Base-by-base conservation (phyloP, 2,113 vertebrate species). In the Grallaria varia region DNA sequence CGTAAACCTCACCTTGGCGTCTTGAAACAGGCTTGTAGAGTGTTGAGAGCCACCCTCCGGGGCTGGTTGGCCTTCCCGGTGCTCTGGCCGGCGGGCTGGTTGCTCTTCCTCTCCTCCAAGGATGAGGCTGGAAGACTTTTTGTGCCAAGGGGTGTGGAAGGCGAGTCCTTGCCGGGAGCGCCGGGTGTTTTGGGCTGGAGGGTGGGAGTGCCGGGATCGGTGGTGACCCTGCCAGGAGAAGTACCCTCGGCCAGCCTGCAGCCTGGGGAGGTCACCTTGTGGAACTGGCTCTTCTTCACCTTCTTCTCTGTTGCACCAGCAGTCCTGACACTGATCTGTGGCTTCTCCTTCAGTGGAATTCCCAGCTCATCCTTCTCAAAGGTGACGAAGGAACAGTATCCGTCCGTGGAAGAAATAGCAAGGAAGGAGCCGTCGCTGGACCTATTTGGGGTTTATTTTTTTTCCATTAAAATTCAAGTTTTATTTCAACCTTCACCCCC, bases 301-400 rank as follows among this genome's bases (percentile, higher is more conserved):
- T 98, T 99, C 97, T 99, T 99, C 89, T 99, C 99, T 10, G 97
- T 90, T 40, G 87, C 95, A 37, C 89, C 96, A 2, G 98, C 97
- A 27, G 98, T 97, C 73, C 98, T 97, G 56, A 98, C 3, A 28
- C 97, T 98, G 72, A 99, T 81, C 33, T 97, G 95, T 4, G 99
- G 99, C 42, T 98, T 99, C 73, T 99, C 99, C 93, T 99, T 99
- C 86, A 99, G 91, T 3, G 98, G 98, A 14, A 96, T 90, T 31
- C 99, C 99, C 79, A 99, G 98, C 94, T 99, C 99, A 5, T 97
- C 98, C 20, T 98, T 97, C 91, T 98, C 98, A 69, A 99, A 99
- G 9, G 99, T 99, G 89, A 99, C 98, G 60, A 99, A 99, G 4
- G 99, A 99, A 92, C 99, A 99, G 93, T 99, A 99, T 10, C 99